Evolutionary conservation across 2,888 invertebrate species (phyloP).

Genomic region (Azorinus chamasolen): DNA sequence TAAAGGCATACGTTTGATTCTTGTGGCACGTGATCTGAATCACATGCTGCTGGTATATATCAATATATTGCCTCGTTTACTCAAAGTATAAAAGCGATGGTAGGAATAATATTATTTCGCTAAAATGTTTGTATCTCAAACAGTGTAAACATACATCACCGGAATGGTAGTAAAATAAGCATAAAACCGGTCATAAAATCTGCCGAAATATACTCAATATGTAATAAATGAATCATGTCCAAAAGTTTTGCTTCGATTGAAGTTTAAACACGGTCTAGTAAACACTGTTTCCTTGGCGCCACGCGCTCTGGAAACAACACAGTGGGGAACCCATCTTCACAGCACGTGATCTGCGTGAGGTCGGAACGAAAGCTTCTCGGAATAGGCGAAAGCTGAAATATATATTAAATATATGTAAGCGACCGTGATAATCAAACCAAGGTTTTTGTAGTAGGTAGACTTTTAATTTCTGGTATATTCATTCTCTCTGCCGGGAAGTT

Average conservation of each 20-base stretch:
- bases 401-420: constrained; percentile 37
- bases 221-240: constrained; percentile 59
- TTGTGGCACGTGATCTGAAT: too few relatives aligned
- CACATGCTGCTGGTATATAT: too few relatives aligned
- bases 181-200: constrained; percentile 49
- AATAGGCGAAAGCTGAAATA: too few relatives aligned
- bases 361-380: not conserved
- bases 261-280: constrained; percentile 40
- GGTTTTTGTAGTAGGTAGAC: constrained; percentile 17
- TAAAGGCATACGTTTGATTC: too few relatives aligned
- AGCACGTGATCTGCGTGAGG: constrained; percentile 53
- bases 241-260: constrained; percentile 50
- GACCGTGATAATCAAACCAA: constrained; percentile 41
- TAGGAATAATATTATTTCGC: too few relatives aligned
- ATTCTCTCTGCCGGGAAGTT: constrained; percentile 17
- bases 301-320: constrained; percentile 54
- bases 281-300: constrained; percentile 48
- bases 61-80: too few relatives aligned
- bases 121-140: constrained; percentile 12
- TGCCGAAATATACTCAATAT: constrained; percentile 55
- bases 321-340: constrained; percentile 55
- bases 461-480: constrained; percentile 52
- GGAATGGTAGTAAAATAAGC: constrained; percentile 52
- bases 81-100: too few relatives aligned
- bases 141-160: constrained; percentile 48